These are phyloP conservation scores for Marmota flaviventris DNA, from an alignment of 2,113 vertebrate species.

Conservation along the genomic window DNA sequence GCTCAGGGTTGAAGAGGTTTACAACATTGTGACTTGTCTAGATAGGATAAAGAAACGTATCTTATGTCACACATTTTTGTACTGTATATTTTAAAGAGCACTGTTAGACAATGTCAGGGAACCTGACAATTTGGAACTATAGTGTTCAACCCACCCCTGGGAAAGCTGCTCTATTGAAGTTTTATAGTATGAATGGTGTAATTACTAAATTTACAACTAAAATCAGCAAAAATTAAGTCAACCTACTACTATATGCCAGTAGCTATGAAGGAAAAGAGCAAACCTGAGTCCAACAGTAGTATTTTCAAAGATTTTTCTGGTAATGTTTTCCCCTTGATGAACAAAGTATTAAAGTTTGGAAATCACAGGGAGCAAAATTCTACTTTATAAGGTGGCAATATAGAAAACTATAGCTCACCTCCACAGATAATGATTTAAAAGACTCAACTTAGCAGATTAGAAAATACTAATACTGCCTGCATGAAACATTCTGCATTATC, in stretches of 20 bases:
- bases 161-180: conserved; percentile 54
- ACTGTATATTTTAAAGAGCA: conserved; percentile 56
- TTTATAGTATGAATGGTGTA: conserved; percentile 22
- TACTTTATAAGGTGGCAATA: conserved; percentile 53
- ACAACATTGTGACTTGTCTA: conserved; percentile 70
- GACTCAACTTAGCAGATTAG: not conserved
- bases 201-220: conserved; percentile 62
- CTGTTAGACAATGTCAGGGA: conserved; percentile 26
- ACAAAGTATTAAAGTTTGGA: conserved; percentile 60
- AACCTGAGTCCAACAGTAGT: conserved; percentile 64
- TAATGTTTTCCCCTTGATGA: not conserved
- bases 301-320: conserved; percentile 35
- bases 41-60: not conserved
- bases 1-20: conserved; percentile 58
- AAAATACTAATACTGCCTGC: conserved; percentile 14
- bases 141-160: conserved; percentile 63
- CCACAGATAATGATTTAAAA: conserved; percentile 41
- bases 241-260: conserved; percentile 57
- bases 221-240: conserved; percentile 48
- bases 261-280: conserved; percentile 68
- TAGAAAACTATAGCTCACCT: conserved; percentile 60
- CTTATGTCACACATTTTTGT: conserved; percentile 66
- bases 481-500: conserved; percentile 5
- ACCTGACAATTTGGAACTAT: conserved; percentile 63
- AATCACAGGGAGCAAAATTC: not conserved